Base-by-base conservation (phyloP, 2,888 invertebrate species). In the Agonum fuliginosum region DNA sequence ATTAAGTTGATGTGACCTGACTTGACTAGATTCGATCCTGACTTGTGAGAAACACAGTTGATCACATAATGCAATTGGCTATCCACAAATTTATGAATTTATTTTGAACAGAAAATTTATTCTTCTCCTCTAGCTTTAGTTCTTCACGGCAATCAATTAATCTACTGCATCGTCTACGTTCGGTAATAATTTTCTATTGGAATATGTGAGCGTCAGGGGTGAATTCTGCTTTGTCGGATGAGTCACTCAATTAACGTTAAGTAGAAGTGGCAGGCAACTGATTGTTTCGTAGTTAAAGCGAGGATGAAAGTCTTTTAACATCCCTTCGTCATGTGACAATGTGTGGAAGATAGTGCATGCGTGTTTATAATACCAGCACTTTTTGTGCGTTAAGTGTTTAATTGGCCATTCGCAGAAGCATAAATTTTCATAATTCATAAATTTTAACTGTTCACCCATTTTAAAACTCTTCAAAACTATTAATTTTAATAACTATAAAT, bases 201-300 rank as follows among this genome's bases (percentile, higher is more conserved):
- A 67, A 20, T 67, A 67, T 65, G 37, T 65, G 30, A 30, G 19
- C 14, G 37, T 6, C 17, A 20, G 37, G 75, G 75, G 75, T 76
- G 22, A 22, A 67, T 76, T 67, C 27, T 73, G 58, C 58, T 74
- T 74, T 74, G 67, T 67, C 75, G 51, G 67, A 76, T 76, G 75
- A 76, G 67, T 76, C 75, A 76, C 34, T 76, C 75, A 76, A 76
- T 76, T 76, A 76, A 67, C 37, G 24, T 76, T 76, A 76, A 76
- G 67, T 76, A 76, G 75, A 76, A 76, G 75, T 76, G 75, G 75
- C 75, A 76, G 46, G 17, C 75, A 67, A 76, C 74, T 76, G 75
- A 76, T 76, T 76, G 75, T 30, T 67, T 62, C 54, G 74, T 62
- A 20, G 74, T 62, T 62, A 74, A 62, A 19, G 34, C 12, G 8